Evolutionary conservation across 2,113 vertebrate species (phyloP), one percentile per base, ranked within the genome.

Genomic region (Lipotes vexillifer): DNA sequence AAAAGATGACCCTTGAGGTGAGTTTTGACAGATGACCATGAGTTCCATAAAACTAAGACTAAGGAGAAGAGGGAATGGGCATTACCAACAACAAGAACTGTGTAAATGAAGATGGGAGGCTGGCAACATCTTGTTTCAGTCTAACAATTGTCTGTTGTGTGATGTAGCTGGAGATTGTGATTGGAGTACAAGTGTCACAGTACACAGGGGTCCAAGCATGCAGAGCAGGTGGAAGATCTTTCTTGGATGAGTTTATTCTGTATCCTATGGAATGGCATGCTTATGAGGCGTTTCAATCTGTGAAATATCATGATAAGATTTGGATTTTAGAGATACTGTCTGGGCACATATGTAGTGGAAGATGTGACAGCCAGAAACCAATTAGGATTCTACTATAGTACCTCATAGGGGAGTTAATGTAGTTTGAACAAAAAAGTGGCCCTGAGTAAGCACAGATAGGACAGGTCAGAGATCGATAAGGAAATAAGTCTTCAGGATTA

Each of bases 201-300:
- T 52, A 33, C 10, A 15, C 8, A 36, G 10, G 27, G 1, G 0
- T 0, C 29, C 11, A 31, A 31, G 14, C 25, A 63, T 17, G 5
- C 8, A 14, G 18, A 80, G 21, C 2, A 18, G 6, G 4, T n/a
- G 3, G 25, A 86, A 17, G 10, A 69, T 38, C 18, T 49, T 94
- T 38, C 12, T 61, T 18, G 78, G 49, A 74, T 17, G 61, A 27
- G 0, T 68, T 71, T 68, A 38, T 68, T 78, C 9, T 88, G 23
- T 27, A 41, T 36, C 18, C 14, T 6, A 17, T 59, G 49, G 41
- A 61, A 49, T 65, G 25, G 17, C 8, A 86, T 69, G 13, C 27
- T 94, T 71, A 29, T 10, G 27, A 84, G 25, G 13, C 29, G 9
- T 29, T 92, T 75, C 41, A 55, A 85, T 92, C 33, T 75, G 25